Percentiles rank a stretch among this genome's conserved stretches.
Conservation (phyloP, 2,797 vertebrate genomes). For the Sebastolobus alascanus region DNA sequence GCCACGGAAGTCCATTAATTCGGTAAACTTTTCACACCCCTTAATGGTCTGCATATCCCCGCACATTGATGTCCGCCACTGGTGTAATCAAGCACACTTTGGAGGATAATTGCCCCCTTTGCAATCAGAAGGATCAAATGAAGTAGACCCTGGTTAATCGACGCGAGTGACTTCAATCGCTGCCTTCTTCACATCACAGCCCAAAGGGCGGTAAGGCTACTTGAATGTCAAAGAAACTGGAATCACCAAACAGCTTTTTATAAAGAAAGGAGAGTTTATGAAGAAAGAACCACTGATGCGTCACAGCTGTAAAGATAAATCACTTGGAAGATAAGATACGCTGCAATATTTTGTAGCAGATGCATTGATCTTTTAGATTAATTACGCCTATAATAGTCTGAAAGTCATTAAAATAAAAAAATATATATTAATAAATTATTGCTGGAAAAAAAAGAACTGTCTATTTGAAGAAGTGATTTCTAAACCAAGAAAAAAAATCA, state of each 20-base stretch:
- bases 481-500: background rate
- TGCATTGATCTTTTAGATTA: background rate
- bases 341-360: background rate
- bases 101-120: constrained; percentile 80
- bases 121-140: constrained; percentile 84
- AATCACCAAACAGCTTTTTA: constrained; percentile 52
- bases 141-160: constrained; percentile 78
- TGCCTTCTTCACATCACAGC: constrained; percentile 55
- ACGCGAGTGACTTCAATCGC: constrained; percentile 81
- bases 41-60: constrained; percentile 81
- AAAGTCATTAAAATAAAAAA: background rate
- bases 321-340: background rate
- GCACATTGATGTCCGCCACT: constrained; percentile 82
- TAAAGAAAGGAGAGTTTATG: background rate
- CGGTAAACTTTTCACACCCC: constrained; percentile 84
- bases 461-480: background rate
- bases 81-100: constrained; percentile 83
- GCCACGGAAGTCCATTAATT: constrained; percentile 85
- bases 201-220: constrained; percentile 66
- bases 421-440: background rate
- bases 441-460: background rate
- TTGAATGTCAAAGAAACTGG: constrained; percentile 73
- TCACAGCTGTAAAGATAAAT: background rate
- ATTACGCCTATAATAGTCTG: background rate
- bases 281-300: constrained; percentile 7